Conservation (phyloP, 2,888 invertebrate species). For the Hypena proboscidalis region DNA sequence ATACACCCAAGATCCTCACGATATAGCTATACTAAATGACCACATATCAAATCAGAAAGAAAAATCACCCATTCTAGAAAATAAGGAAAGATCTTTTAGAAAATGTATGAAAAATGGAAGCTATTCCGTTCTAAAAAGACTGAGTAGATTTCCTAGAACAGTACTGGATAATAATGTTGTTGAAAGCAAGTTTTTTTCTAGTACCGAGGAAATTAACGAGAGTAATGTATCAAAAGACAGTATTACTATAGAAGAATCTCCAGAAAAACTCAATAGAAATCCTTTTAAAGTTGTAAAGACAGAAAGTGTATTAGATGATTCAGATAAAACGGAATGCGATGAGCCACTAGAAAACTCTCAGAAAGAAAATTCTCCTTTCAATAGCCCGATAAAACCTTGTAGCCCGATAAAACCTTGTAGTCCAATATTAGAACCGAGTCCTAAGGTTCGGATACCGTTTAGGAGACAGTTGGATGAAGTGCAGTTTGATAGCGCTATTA, state of each 20-base stretch:
- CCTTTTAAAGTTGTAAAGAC: conserved; percentile 46
- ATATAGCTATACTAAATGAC: conserved; percentile 48
- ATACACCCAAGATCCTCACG: conserved; percentile 43
- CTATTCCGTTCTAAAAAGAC: conserved; percentile 67
- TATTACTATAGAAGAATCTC: conserved; percentile 54
- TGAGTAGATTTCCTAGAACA: conserved; percentile 83
- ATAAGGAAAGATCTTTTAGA: conserved; percentile 69
- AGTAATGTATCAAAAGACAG: conserved; percentile 41
- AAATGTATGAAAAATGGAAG: conserved; percentile 62
- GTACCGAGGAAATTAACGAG: conserved; percentile 14
- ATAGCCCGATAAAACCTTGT: conserved; percentile 51
- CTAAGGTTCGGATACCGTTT: conserved; percentile 51
- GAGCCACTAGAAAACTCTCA: conserved; percentile 57
- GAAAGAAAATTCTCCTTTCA: conserved; percentile 64
- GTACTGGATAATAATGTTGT: conserved; percentile 75
- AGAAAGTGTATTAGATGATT: conserved; percentile 26
- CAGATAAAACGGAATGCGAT: conserved; percentile 42
- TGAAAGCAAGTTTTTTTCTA: conserved; percentile 85
- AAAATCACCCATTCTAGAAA: conserved; percentile 77
- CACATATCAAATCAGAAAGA: conserved; percentile 24
- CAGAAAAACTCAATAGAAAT: conserved; percentile 49
- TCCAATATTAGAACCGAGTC: conserved; percentile 63
- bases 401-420: no score
- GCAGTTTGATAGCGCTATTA: conserved; percentile 43
- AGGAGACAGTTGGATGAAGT: conserved; percentile 38